Evolutionary conservation across 2,113 vertebrate species (phyloP), one percentile per base, ranked within the genome.

Genomic region (Coptodon bakossiorum): DNA sequence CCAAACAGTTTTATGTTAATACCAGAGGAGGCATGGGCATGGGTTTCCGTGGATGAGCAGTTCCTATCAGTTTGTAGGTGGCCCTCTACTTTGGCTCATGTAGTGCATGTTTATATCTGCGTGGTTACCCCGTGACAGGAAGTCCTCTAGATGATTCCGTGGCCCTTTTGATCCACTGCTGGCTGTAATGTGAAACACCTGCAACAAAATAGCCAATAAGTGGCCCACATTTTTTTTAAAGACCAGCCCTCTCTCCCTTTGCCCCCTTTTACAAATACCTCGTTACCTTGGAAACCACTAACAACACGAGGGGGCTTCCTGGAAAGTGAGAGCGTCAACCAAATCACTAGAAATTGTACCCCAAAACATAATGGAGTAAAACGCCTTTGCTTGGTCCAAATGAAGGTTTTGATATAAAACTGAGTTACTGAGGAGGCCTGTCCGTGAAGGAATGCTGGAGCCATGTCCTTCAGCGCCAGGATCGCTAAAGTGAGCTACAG

Each of bases 401-500:
- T 43, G 13, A n/a, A 80, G 19, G 5, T 27, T 61, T 38, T 22
- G 3, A 17, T 73, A 13, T 45, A 12, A 34, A 63, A 4, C 12
- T 0, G 19, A 12, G 9, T 27, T 13, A 7, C 6, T 11, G 16
- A 81, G 8, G 43, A 61, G 43, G 14, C 3, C 2, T 16, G 53
- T 43, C 9, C 73, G 4, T 80, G 24, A 73, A 63, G 83, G 85
- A 89, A 88, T 79, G 82, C 61, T 68, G 3, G 27, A 86, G 57
- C 52, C 80, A 96, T 95, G 95, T 93, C 93, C 24, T 40, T 90
- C 40, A 93, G 43, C 63, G 92, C 89, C 17, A 88, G 94, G 12
- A 76, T 89, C 29, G 31, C 88, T 54, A 96, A 95, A 92, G 90
- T 90, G 80, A 94, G 89, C 92, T 93, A 91, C 91, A 95, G 93